phyloP scores from a whole-genome alignment of 1,140 invertebrate species.

The Brachionus koreanus region DNA sequence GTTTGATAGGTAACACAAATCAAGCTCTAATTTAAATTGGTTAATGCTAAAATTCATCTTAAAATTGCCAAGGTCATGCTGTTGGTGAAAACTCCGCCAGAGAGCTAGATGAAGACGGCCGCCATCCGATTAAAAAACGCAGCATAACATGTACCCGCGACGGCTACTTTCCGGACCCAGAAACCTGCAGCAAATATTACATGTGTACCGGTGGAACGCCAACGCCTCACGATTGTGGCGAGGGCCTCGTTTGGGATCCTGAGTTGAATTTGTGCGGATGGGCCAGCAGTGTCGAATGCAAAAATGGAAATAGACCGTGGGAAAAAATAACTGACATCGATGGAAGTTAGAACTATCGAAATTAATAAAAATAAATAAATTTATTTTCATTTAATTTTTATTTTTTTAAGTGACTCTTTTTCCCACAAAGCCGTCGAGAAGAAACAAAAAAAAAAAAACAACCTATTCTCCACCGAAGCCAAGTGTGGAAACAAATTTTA shows the following conservation, averaged over 20 bases:
- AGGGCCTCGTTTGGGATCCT: conserved; percentile 14
- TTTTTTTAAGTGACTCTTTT: conserved; percentile 37
- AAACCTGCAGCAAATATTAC: conserved; percentile 38
- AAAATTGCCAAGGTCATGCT: not conserved
- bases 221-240: conserved; percentile 14
- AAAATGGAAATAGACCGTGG: conserved; percentile 26
- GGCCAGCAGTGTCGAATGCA: conserved; percentile 31
- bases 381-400: not conserved
- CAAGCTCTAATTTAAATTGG: not conserved
- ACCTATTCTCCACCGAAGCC: not conserved
- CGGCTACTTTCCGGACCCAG: conserved; percentile 44
- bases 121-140: not conserved
- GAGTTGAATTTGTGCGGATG: conserved; percentile 14
- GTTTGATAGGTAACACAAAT: not conserved
- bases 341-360: conserved; percentile 6
- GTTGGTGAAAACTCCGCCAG: not conserved
- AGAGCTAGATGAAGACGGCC: not conserved
- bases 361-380: not conserved
- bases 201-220: conserved; percentile 9
- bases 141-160: not conserved
- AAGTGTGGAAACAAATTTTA: conserved; percentile 32
- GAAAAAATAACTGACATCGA: conserved; percentile 41
- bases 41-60: not conserved
- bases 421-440: not conserved
- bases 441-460: conserved; percentile 23